phyloP scores from a whole-genome alignment of 2,888 invertebrate genomes.

The Sarcophaga carnaria region DNA sequence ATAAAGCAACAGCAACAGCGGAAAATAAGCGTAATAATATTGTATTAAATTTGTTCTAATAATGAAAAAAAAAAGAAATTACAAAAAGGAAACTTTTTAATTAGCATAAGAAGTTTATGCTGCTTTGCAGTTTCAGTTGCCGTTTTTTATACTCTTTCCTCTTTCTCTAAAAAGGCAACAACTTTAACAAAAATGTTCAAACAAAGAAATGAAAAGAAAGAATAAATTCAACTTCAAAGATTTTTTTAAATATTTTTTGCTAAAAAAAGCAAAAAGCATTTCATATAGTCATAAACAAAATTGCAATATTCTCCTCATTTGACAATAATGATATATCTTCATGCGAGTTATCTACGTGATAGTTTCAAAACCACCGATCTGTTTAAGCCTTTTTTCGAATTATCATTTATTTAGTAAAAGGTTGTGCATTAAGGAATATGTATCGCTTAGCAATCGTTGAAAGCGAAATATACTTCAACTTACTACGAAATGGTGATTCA shows the following conservation, averaged over 20 bases:
- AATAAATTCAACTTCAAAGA: slow-evolving; percentile 36
- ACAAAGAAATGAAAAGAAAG: background rate
- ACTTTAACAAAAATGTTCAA: slow-evolving; percentile 3
- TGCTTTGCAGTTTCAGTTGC: slow-evolving; percentile 57
- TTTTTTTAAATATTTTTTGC: slow-evolving; percentile 34
- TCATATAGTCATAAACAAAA: background rate
- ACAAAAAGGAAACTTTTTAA: slow-evolving; percentile 71
- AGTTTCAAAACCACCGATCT: too few species aligned
- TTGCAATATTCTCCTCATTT: too few species aligned
- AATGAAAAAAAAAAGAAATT: slow-evolving; percentile 32
- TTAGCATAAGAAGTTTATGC: slow-evolving; percentile 71
- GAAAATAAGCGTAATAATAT: slow-evolving; percentile 63
- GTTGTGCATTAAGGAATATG: too few species aligned
- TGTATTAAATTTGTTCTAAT: slow-evolving; percentile 61
- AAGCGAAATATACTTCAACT: too few species aligned
- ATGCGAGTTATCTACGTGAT: too few species aligned
- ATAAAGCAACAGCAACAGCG: slow-evolving; percentile 50
- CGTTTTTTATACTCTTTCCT: slow-evolving; percentile 9
- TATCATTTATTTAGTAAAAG: too few species aligned
- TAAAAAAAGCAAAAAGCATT: slow-evolving; percentile 11
- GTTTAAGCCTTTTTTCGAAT: too few species aligned
- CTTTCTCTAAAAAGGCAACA: slow-evolving; percentile 12
- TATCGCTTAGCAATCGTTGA: too few species aligned
- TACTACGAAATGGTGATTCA: too few species aligned
- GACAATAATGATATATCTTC: too few species aligned